Percentiles rank a stretch among this genome's conserved stretches.
phyloP scores from a whole-genome alignment of 2,888 invertebrate species.

The Pardosa pseudoannulata region DNA sequence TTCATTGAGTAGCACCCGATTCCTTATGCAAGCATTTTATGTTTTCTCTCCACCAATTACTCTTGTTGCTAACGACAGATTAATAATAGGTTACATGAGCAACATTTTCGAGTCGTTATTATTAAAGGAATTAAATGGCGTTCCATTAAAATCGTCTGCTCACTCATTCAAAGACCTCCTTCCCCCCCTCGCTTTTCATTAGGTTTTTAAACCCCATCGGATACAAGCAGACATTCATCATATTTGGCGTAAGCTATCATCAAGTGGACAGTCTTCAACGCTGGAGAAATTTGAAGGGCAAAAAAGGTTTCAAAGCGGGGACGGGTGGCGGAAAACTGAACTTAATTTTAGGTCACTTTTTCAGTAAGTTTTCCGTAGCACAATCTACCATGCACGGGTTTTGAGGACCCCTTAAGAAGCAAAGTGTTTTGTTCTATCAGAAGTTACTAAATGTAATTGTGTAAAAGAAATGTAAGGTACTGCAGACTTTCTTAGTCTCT shows the following conservation, averaged over 20 bases:
- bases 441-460: too few species aligned
- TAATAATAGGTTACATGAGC: constrained; percentile 47
- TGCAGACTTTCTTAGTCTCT: too few species aligned
- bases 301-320: too few species aligned
- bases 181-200: constrained; percentile 39
- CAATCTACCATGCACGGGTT: too few species aligned
- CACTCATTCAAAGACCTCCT: constrained; percentile 25
- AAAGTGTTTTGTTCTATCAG: too few species aligned
- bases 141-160: constrained; percentile 26
- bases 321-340: too few species aligned
- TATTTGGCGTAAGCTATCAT: constrained; percentile 46
- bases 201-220: constrained; percentile 51
- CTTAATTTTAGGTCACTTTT: too few species aligned
- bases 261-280: constrained; percentile 28
- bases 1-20: background rate
- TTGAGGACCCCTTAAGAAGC: too few species aligned
- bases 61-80: constrained; percentile 38
- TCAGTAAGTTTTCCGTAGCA: too few species aligned
- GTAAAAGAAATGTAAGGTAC: too few species aligned
- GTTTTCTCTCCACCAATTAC: constrained; percentile 24
- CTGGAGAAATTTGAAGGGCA: background rate
- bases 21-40: constrained; percentile 4
- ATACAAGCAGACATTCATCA: constrained; percentile 45
- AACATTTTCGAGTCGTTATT: constrained; percentile 17
- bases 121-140: constrained; percentile 39